A percentile compares a stretch with the other conserved stretches of the same genome.
phyloP scores from a whole-genome alignment of 2,797 vertebrate species.

The Leucoraja ocellata region DNA sequence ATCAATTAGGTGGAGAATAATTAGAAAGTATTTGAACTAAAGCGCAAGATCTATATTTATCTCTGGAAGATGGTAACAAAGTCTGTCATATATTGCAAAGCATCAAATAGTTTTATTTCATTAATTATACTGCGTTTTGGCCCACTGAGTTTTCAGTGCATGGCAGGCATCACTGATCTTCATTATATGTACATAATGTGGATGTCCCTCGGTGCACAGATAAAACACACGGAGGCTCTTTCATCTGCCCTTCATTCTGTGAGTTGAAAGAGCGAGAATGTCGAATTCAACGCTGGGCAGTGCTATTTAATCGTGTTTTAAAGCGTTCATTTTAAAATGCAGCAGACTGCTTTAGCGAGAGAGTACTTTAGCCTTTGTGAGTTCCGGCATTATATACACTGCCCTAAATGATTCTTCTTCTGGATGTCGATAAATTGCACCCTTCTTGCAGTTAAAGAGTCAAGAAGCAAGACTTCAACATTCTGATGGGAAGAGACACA shows the following conservation, averaged over 20 bases:
- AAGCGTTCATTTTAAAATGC: conserved; percentile 9
- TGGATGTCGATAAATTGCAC: background rate
- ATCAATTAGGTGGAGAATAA: background rate
- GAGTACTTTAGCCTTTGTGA: background rate
- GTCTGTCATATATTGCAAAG: background rate
- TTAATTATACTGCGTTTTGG: background rate
- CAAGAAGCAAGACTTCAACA: background rate
- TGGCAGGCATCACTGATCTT: conserved; percentile 26
- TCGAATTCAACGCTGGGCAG: background rate
- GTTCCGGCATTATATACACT: no score
- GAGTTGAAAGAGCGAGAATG: background rate
- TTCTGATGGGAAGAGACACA: background rate
- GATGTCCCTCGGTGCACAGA: conserved; percentile 11
- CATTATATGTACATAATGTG: conserved; percentile 25
- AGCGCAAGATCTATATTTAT: background rate
- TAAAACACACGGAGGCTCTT: conserved; percentile 22
- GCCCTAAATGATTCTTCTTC: background rate
- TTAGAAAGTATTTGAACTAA: background rate
- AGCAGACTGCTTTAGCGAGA: background rate
- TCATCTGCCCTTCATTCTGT: conserved; percentile 27
- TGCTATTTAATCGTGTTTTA: background rate
- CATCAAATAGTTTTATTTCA: conserved; percentile 7
- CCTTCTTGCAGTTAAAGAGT: background rate
- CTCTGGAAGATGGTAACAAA: conserved; percentile 1
- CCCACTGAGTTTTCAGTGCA: background rate